Evolutionary conservation across 2,113 vertebrate species (phyloP).

Genomic region (Pygathrix nemaeus): DNA sequence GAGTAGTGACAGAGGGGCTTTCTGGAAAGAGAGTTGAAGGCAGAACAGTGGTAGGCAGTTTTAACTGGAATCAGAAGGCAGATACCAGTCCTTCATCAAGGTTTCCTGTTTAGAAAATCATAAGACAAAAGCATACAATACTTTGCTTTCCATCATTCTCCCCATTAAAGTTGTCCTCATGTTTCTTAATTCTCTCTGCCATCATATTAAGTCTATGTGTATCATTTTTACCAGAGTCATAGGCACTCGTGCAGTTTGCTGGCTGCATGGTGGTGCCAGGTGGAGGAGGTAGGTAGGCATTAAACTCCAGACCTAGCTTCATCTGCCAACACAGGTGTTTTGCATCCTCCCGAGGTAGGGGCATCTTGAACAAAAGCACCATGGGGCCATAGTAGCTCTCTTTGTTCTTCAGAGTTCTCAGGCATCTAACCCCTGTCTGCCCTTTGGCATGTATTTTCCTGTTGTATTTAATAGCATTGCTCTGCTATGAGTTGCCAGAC

Average conservation of each 20-base stretch:
- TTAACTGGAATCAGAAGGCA: conserved; percentile 29
- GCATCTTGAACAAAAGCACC: not conserved
- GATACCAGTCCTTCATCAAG: not conserved
- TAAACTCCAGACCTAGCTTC: not conserved
- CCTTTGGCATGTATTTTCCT: not conserved
- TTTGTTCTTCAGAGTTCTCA: conserved; percentile 6
- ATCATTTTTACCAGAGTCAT: not conserved
- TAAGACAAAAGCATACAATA: not conserved
- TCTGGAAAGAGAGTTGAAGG: not conserved
- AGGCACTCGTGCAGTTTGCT: not conserved
- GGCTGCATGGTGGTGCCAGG: not conserved
- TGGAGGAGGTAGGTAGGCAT: not conserved
- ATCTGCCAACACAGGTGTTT: not conserved
- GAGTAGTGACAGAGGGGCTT: not conserved
- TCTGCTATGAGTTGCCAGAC: not conserved
- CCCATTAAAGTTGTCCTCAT: not conserved
- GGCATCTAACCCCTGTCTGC: not conserved
- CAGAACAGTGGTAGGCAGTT: not conserved
- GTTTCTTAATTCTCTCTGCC: not conserved
- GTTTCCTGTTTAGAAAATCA: not conserved
- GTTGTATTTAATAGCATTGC: not conserved
- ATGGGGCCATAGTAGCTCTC: not conserved
- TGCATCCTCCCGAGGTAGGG: not conserved
- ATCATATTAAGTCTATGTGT: not conserved
- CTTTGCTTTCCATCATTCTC: not conserved